Percentiles rank a stretch among this genome's conserved stretches.
Conservation (phyloP, 2,113 vertebrate species). For the Electrona antarctica region DNA sequence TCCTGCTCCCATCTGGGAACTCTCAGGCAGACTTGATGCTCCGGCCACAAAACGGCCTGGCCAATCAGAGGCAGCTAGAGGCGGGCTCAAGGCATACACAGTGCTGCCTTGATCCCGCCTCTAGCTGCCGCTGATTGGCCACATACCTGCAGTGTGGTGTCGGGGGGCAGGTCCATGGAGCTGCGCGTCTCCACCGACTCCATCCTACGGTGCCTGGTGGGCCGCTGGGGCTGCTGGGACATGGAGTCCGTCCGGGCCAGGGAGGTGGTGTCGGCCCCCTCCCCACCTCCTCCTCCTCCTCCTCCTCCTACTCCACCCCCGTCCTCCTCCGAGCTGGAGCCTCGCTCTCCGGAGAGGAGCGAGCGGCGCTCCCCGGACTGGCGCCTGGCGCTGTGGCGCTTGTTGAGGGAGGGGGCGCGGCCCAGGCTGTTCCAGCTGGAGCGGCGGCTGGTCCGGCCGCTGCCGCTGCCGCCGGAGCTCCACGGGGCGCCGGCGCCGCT, state of each 20-base stretch:
- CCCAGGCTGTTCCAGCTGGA: constrained; percentile 96
- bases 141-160: constrained; percentile 81
- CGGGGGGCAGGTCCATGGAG: constrained; percentile 89
- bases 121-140: no score
- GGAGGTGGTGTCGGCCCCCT: constrained; percentile 73
- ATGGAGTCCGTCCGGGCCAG: constrained; percentile 79
- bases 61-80: no score
- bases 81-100: no score
- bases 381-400: constrained; percentile 78
- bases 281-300: constrained; percentile 53
- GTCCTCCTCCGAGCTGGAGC: constrained; percentile 91
- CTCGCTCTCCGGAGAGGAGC: constrained; percentile 89
- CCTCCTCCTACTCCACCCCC: constrained; percentile 83
- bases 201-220: constrained; percentile 80
- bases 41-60: no score
- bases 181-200: constrained; percentile 90
- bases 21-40: no score
- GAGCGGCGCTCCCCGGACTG: constrained; percentile 90
- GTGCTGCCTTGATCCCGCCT: no score
- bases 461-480: constrained; percentile 76
- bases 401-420: constrained; percentile 90
- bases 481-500: constrained; percentile 76
- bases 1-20: no score
- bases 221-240: constrained; percentile 66
- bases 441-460: constrained; percentile 90